A percentile compares a stretch with the other conserved stretches of the same genome.
phyloP scores from a whole-genome alignment of 2,113 vertebrate species.

The Dasypus novemcinctus region DNA sequence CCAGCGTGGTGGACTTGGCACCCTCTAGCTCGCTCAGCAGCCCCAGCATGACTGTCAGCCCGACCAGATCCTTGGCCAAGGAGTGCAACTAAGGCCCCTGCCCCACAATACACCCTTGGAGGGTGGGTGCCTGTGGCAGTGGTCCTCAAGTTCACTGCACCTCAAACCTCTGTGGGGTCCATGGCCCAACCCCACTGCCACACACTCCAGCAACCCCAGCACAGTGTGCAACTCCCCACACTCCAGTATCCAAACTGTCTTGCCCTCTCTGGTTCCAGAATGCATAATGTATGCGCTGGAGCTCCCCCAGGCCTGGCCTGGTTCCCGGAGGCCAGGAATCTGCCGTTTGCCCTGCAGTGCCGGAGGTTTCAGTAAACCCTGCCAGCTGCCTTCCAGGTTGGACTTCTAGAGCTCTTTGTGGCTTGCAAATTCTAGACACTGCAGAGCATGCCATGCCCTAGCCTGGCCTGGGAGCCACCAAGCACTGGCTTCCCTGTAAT shows the following conservation, averaged over 20 bases:
- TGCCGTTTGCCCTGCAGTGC: too few species aligned
- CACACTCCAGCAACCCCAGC: conserved; percentile 24
- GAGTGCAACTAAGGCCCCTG: too few species aligned
- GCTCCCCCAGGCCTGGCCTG: not conserved
- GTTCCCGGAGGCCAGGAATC: too few species aligned
- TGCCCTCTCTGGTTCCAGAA: too few species aligned
- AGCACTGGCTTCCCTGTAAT: too few species aligned
- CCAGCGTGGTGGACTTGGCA: conserved; percentile 79
- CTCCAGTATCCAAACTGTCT: too few species aligned
- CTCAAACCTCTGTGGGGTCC: too few species aligned
- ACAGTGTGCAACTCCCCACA: not conserved
- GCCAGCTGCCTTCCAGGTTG: too few species aligned
- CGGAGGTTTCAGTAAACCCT: too few species aligned
- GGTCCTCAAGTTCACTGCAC: not conserved
- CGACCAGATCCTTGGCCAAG: conserved; percentile 80
- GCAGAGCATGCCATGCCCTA: not conserved
- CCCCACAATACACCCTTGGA: not conserved
- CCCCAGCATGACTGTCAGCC: conserved; percentile 81
- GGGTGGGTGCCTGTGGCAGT: not conserved
- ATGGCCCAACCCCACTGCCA: not conserved
- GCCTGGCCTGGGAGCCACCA: not conserved
- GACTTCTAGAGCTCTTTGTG: too few species aligned
- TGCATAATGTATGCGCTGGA: not conserved
- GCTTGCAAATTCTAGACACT: not conserved
- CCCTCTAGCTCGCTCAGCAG: conserved; percentile 77